Conservation (phyloP, 2,797 vertebrate species). For the Dipus sagitta region DNA sequence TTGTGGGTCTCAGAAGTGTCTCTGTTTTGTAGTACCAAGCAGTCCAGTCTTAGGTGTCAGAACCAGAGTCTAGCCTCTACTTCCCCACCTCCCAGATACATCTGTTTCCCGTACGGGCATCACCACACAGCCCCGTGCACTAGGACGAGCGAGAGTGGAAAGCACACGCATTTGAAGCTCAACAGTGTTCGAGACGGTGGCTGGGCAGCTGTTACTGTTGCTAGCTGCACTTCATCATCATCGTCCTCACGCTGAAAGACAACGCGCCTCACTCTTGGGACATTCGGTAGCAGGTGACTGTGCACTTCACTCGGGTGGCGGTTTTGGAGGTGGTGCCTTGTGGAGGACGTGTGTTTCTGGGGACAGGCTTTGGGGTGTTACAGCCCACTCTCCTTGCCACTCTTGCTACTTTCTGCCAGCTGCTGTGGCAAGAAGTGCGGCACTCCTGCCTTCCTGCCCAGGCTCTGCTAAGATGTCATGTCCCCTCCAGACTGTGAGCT, state of each 20-base stretch:
- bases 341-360: no score
- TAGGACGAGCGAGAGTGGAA: fast-evolving
- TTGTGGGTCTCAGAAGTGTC: fast-evolving
- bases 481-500: no score
- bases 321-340: no score
- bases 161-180: not conserved
- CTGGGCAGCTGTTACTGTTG: not conserved
- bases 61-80: no score
- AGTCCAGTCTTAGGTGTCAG: not conserved
- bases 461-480: no score
- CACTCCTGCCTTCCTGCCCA: no score
- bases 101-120: not conserved
- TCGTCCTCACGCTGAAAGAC: not conserved
- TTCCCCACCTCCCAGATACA: fast-evolving
- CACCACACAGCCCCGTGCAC: no score
- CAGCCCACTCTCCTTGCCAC: no score
- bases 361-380: no score
- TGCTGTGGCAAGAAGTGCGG: no score
- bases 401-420: no score
- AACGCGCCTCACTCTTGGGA: not conserved
- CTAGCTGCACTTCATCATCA: not conserved
- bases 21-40: fast-evolving
- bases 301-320: not conserved
- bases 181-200: not conserved
- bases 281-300: not conserved